A percentile compares a stretch with the other conserved stretches of the same genome.
Conservation (phyloP, 1,140 invertebrate species). For the Mercenaria mercenaria region DNA sequence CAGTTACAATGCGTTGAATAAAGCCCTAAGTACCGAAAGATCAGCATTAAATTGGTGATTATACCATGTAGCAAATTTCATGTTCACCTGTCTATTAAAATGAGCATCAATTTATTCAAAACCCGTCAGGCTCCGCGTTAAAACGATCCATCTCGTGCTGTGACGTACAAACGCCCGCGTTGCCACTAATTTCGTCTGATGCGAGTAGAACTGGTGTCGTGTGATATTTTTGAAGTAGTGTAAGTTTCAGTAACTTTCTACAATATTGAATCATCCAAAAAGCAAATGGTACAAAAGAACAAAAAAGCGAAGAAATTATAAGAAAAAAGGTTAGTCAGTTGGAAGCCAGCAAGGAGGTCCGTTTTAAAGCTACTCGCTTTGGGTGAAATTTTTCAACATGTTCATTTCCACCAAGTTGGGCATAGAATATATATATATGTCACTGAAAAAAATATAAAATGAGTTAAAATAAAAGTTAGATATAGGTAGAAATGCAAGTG, state of each 20-base stretch:
- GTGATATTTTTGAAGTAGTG: slow-evolving; percentile 16
- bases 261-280: slow-evolving; percentile 12
- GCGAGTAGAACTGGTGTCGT: slow-evolving; percentile 3
- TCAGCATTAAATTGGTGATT: slow-evolving; percentile 42
- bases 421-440: no score
- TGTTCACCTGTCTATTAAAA: slow-evolving; percentile 42
- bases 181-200: slow-evolving; percentile 21
- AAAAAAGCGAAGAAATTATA: neutral
- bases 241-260: neutral
- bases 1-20: slow-evolving; percentile 11
- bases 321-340: no score
- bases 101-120: slow-evolving; percentile 35
- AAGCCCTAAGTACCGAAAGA: slow-evolving; percentile 18
- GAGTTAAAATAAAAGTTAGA: no score
- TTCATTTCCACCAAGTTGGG: no score
- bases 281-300: neutral
- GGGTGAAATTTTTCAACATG: no score
- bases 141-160: slow-evolving; percentile 46
- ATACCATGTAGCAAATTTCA: slow-evolving; percentile 24
- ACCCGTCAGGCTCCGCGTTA: slow-evolving; percentile 3
- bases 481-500: no score
- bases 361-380: no score
- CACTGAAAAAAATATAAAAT: no score
- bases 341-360: no score
- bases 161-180: slow-evolving; percentile 49